Base-by-base conservation (phyloP, 2,888 invertebrate species). In the Listrodromus nycthemerus region DNA sequence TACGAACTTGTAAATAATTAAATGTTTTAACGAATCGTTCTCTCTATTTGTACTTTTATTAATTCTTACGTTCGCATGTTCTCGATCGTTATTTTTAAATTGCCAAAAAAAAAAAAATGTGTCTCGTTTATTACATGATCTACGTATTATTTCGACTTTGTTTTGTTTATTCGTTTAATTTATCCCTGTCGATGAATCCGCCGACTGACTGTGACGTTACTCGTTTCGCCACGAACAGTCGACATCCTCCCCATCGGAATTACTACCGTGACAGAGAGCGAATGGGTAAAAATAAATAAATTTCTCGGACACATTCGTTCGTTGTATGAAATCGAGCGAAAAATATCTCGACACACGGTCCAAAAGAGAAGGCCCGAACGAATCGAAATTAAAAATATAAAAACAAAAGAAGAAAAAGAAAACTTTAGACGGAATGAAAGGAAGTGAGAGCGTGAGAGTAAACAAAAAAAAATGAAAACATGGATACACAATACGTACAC, bases 231-330 rank as follows among this genome's bases (percentile, higher is more conserved):
- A 52, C 66, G 41, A 76, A 76, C 41, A 76, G 66, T 76, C 76
- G 76, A 27, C 55, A 48, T 55, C 52, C 33, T 37, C 48, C 66
- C 65, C 6, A 80, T 24, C 77, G 76, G 80, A 83, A 83, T 77
- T 58, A 30, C 30, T 80, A 80, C 70, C 83, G 75, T 74, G 83
- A 83, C 83, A 83, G 70, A 83, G 70, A 73, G 80, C 83, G 76
- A 74, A 77, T 63, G 71, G 27, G 19, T 80, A 45, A n/a, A 55
- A 71, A 55, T 48, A 30, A 77, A 27, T 69, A 30, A 74, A 13
- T 27, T 33, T 76, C 71, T 80, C 61, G 75, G 48, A 80, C 48
- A 41, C 13, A 30, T 75, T 79, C 75, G 75, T 73, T 77, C 21
- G 30, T 19, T 69, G 30, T 27, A 41, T 70, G n/a, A 24, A 61